phyloP scores from a whole-genome alignment of 2,113 vertebrate genomes.

The Misgurnus anguillicaudatus region DNA sequence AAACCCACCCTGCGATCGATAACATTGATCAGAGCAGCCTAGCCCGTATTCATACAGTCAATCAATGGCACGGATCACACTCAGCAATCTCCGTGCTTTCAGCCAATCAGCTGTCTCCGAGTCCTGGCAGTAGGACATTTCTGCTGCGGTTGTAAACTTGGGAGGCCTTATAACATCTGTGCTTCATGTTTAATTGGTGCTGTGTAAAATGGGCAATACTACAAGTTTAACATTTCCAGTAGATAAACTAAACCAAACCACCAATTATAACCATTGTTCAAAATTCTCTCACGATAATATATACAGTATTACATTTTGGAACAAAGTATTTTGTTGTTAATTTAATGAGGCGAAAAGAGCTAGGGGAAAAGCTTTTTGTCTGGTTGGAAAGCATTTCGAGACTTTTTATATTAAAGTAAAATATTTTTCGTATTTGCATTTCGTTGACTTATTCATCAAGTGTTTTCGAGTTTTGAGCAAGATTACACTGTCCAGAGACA shows the following conservation, averaged over 20 bases:
- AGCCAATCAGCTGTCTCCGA: conserved; percentile 16
- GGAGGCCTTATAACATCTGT: conserved; percentile 13
- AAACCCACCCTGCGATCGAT: conserved; percentile 50
- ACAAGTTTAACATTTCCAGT: not conserved
- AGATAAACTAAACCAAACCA: conserved; percentile 22
- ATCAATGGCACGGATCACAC: conserved; percentile 38
- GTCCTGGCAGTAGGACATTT: not conserved
- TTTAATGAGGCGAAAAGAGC: not conserved
- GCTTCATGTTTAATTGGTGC: not conserved
- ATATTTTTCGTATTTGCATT: conserved; percentile 26
- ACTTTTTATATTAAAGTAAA: conserved; percentile 1
- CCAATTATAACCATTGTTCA: not conserved
- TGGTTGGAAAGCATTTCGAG: not conserved
- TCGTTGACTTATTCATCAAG: conserved; percentile 3
- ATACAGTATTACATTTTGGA: not conserved
- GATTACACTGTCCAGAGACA: no score
- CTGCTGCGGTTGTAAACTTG: conserved; percentile 26
- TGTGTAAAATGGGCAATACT: conserved; percentile 2
- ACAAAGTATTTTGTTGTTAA: conserved; percentile 15
- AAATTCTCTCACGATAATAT: not conserved
- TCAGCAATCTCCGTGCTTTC: conserved; percentile 22
- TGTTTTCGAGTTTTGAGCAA: no score
- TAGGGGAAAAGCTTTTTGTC: not conserved
- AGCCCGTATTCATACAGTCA: conserved; percentile 40
- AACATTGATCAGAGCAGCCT: conserved; percentile 41